A percentile compares a stretch with the other conserved stretches of the same genome.
Conservation (phyloP, 2,888 invertebrate genomes). For the Coremacera marginata region DNA sequence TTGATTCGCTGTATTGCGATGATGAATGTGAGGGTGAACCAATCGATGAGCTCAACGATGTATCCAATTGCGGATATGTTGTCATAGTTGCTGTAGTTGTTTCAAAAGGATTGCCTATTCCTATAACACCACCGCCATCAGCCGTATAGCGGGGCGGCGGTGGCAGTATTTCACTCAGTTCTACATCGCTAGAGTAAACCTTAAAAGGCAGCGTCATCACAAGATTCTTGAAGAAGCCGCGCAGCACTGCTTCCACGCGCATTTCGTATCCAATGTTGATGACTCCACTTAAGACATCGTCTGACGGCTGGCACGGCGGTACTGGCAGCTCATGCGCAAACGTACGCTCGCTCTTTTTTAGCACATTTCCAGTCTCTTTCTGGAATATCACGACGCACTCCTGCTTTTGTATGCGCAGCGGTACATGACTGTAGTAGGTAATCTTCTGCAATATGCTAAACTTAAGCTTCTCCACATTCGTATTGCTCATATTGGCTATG, state of each 20-base stretch:
- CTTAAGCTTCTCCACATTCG: conserved; percentile 67
- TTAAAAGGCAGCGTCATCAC: conserved; percentile 63
- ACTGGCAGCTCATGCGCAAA: conserved; percentile 67
- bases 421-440: conserved; percentile 63
- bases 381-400: conserved; percentile 63
- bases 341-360: conserved; percentile 66
- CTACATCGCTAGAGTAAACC: conserved; percentile 57
- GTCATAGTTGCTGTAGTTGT: conserved; percentile 44
- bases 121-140: conserved; percentile 35
- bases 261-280: conserved; percentile 65
- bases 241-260: conserved; percentile 66
- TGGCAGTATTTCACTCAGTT: conserved; percentile 48
- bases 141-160: conserved; percentile 48
- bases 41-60: conserved; percentile 56
- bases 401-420: conserved; percentile 60
- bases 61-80: conserved; percentile 57
- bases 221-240: conserved; percentile 67
- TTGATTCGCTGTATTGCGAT: conserved; percentile 63
- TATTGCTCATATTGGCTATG: conserved; percentile 66
- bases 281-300: conserved; percentile 59
- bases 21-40: conserved; percentile 66
- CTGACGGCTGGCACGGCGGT: conserved; percentile 66
- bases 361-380: conserved; percentile 67
- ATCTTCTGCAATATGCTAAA: conserved; percentile 63
- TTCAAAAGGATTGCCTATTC: conserved; percentile 63